Percentiles rank a stretch among this genome's conserved stretches.
These are phyloP conservation scores for Candidula unifasciata DNA, from an alignment of 2,888 invertebrate genomes.

Conservation along the genomic window DNA sequence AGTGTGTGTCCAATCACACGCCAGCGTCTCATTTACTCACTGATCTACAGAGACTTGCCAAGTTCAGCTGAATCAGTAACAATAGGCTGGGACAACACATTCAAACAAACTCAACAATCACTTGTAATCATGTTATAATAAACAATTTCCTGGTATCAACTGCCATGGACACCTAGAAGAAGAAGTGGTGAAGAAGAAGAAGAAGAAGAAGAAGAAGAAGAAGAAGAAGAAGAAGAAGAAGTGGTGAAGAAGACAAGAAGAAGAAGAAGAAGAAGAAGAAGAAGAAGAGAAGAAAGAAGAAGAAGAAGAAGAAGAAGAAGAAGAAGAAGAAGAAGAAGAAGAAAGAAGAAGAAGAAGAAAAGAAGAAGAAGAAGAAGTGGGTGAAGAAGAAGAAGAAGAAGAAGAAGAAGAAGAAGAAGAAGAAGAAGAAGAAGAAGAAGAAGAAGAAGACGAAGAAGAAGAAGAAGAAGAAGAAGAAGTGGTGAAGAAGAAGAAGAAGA, in stretches of 20 bases:
- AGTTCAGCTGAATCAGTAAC: no score
- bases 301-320: not conserved
- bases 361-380: no score
- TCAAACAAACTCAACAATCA: no score
- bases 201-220: not conserved
- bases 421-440: not conserved
- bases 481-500: no score
- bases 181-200: not conserved
- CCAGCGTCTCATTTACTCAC: no score
- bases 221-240: not conserved
- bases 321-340: not conserved
- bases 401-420: not conserved
- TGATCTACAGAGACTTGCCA: no score
- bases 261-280: not conserved
- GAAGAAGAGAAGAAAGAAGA: not conserved
- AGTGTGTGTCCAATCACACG: no score
- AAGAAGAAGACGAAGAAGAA: no score
- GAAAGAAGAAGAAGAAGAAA: not conserved
- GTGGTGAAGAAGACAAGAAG: not conserved
- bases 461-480: no score
- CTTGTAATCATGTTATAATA: no score
- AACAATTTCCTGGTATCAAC: no score
- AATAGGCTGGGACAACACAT: no score
- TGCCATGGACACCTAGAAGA: not conserved
- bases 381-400: not conserved